phyloP scores from a whole-genome alignment of 2,797 vertebrate genomes.

The Ataeniobius toweri region DNA sequence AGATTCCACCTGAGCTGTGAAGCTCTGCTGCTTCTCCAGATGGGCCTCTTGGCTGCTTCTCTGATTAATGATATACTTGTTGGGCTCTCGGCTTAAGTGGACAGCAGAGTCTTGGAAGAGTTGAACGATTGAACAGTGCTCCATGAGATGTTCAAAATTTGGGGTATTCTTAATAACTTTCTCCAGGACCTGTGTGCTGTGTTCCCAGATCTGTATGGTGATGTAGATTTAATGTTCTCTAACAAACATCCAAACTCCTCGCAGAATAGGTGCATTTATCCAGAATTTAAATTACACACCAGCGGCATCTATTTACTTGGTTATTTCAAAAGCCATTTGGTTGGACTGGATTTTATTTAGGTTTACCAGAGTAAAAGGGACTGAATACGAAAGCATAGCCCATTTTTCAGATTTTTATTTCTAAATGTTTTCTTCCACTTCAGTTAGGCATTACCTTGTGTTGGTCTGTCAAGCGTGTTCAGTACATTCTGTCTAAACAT shows the following conservation, averaged over 20 bases:
- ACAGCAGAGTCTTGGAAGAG: neutral
- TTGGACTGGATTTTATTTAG: too few relatives aligned
- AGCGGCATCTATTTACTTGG: neutral
- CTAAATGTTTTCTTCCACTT: neutral
- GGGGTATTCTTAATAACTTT: too few relatives aligned
- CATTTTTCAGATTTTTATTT: neutral
- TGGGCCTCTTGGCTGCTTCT: too few relatives aligned
- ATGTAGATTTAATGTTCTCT: neutral
- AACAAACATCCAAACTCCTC: neutral
- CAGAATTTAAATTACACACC: neutral
- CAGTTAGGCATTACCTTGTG: too few relatives aligned
- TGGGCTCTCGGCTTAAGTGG: neutral
- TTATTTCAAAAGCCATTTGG: neutral
- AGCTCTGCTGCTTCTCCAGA: too few relatives aligned
- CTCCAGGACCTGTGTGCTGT: too few relatives aligned
- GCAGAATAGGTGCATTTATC: neutral
- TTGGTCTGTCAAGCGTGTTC: too few relatives aligned
- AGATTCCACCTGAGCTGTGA: too few relatives aligned
- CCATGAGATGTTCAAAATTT: too few relatives aligned
- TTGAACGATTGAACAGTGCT: neutral
- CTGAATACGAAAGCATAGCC: neutral
- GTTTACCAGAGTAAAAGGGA: neutral
- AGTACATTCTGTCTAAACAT: too few relatives aligned
- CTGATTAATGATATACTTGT: too few relatives aligned
- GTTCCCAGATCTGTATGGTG: neutral